Base-by-base conservation (phyloP, 2,113 vertebrate genomes). In the Thamnaconus septentrionalis region DNA sequence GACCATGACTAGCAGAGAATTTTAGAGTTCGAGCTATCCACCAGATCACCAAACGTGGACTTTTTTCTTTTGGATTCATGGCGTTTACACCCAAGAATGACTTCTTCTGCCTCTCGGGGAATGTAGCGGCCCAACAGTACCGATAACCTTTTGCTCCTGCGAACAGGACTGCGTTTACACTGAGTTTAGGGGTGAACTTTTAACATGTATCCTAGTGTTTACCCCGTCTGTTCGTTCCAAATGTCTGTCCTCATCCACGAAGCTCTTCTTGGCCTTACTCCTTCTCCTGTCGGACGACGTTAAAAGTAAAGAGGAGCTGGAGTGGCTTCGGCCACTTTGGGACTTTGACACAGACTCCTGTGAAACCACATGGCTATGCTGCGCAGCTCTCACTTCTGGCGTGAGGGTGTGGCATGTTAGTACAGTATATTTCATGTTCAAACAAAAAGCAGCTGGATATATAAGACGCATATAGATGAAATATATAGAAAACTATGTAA, bases 391-490 rank as follows among this genome's bases (percentile, higher is more conserved):
- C 43, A 41, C 52, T 63, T 50, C 53, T 53, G n/a, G 69, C 55
- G 53, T 59, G 74, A 48, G 66, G 39, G 54, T 52, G 56, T 40
- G 53, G 75, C 69, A 75, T 81, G 73, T 75, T 53, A 59, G 69
- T 56, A 71, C 64, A 61, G 59, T 81, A 73, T 78, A 83, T 69
- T 85, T 73, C 80, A 75, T 72, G 41, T 77, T 67, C 70, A 75
- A 83, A 74, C 81, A 76, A 80, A 86, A 78, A 85, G 78, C 83
- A 87, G 81, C 85, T 80, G 64, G 61, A 53, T 80, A 82, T 69
- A 72, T 78, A 76, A 59, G 58, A 71, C 64, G 79, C 42, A 58
- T 69, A 73, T 73, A 77, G 41, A 73, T 63, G 1, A 70, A 60
- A 51, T 75, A 69, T 80, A 71, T 71, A 76, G 65, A 59, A 59